Evolutionary conservation across 2,888 invertebrate genomes (phyloP).

Genomic region (Epinotia brunnichana): DNA sequence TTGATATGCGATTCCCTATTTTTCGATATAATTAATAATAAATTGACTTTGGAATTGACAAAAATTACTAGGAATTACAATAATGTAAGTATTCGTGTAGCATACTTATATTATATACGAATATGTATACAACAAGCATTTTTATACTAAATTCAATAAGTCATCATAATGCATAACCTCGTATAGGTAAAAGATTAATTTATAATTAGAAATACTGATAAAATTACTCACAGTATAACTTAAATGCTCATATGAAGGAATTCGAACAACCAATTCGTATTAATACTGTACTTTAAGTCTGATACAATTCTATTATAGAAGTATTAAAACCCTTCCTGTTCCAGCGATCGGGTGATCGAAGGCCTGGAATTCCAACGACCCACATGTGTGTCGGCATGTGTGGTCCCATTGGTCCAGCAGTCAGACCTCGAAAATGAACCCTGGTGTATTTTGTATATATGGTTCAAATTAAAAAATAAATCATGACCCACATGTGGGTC

Average conservation of each 20-base stretch:
- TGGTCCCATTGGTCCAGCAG: no score
- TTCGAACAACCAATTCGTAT: not conserved
- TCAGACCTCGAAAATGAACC: no score
- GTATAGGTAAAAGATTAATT: constrained; percentile 1
- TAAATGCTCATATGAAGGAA: constrained; percentile 34
- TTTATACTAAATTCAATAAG: constrained; percentile 8
- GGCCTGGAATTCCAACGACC: no score
- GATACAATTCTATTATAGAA: not conserved
- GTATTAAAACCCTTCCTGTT: no score
- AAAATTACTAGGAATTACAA: not conserved
- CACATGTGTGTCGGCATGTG: no score
- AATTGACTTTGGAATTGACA: constrained; percentile 26
- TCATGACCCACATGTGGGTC: no score
- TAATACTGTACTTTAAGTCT: constrained; percentile 28
- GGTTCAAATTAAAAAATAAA: no score
- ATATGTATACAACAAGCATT: not conserved
- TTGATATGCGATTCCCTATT: not conserved
- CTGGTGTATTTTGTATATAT: no score
- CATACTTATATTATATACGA: not conserved
- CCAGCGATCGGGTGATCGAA: no score
- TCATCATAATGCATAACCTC: not conserved
- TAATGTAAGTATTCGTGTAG: not conserved
- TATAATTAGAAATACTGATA: constrained; percentile 32
- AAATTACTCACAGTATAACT: constrained; percentile 21
- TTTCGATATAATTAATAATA: constrained; percentile 1